Evolutionary conservation across 2,888 invertebrate species (phyloP), one percentile per base, ranked within the genome.

Genomic region (Drosophila longiperda): DNA sequence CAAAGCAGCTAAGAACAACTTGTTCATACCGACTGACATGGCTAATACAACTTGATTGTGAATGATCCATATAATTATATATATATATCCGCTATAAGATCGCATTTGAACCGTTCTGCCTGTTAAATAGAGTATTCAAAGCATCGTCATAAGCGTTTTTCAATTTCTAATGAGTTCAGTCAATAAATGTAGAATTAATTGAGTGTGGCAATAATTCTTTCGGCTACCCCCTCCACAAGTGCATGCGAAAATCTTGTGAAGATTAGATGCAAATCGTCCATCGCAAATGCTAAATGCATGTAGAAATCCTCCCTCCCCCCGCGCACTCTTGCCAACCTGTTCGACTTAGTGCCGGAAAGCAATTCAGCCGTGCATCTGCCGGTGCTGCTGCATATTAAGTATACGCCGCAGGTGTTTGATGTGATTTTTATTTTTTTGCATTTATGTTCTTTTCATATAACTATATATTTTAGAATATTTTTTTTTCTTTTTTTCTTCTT

Each of bases 161-260:
- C 23, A 23, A 45, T 15, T 15, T 45, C 12, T 15, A 23, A 45
- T 45, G 8, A 23, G 23, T 15, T 7, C 7, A 17, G 38, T 8
- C 8, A 17, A 17, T 17, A 8, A 8, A 38, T 8, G 2, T 38
- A 8, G 8, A 38, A 20, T 20, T 20, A 45, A 45, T 20, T 45
- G 12, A 45, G 20, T 42, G 42, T 42, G 36, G 36, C 36, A 36
- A 36, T 17, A 17, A 36, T 23, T 20, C 45, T 7, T 45, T 20
- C 12, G 29, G 45, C 49, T 50, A 48, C 32, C 20, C 20, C 15
- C 38, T 54, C 29, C 34, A 58, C 45, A 54, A 42, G 58, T 53
- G 62, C 78, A 77, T 73, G 73, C 62, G 62, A 77, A 55, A 63
- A 62, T 77, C 76, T 78, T 78, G 70, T 74, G 73, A 65, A 62